phyloP scores from a whole-genome alignment of 30 jellyfish, hydroid and myxozoan species.

The Chrysaora quinquecirrha region DNA sequence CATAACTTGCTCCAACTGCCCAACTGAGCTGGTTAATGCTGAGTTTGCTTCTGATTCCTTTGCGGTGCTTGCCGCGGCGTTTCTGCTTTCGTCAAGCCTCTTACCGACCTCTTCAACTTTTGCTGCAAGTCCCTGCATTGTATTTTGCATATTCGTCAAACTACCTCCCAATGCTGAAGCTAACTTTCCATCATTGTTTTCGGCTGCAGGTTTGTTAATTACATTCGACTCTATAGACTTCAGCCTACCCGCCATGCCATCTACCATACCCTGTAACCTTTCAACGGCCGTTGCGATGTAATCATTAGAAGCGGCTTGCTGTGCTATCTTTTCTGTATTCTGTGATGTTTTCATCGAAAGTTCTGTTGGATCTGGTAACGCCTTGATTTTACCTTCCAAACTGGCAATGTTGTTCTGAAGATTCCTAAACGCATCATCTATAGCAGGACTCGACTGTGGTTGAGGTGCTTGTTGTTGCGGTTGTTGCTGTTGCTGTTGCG shows the following conservation, averaged over 20 bases:
- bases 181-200: constrained; percentile 38
- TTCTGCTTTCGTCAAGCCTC: not conserved
- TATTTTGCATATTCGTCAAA: constrained; percentile 49
- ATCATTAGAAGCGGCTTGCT: constrained; percentile 53
- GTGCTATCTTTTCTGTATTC: constrained; percentile 55
- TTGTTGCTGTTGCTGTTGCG: constrained; percentile 25
- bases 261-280: constrained; percentile 68
- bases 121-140: constrained; percentile 30
- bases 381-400: constrained; percentile 64
- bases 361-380: constrained; percentile 74
- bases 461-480: constrained; percentile 26
- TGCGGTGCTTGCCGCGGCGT: not conserved
- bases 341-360: constrained; percentile 41
- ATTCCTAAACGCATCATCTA: constrained; percentile 53
- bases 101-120: constrained; percentile 24
- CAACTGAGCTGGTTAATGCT: constrained; percentile 43
- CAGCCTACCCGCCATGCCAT: constrained; percentile 62
- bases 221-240: constrained; percentile 40
- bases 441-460: constrained; percentile 32
- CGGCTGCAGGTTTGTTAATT: constrained; percentile 45
- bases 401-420: constrained; percentile 61
- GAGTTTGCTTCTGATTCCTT: constrained; percentile 31
- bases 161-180: constrained; percentile 52
- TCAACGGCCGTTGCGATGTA: constrained; percentile 65
- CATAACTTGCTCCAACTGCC: constrained; percentile 72